A percentile compares a stretch with the other conserved stretches of the same genome.
Evolutionary conservation across 2,797 vertebrate species (phyloP).

Genomic region (Onychomys torridus): DNA sequence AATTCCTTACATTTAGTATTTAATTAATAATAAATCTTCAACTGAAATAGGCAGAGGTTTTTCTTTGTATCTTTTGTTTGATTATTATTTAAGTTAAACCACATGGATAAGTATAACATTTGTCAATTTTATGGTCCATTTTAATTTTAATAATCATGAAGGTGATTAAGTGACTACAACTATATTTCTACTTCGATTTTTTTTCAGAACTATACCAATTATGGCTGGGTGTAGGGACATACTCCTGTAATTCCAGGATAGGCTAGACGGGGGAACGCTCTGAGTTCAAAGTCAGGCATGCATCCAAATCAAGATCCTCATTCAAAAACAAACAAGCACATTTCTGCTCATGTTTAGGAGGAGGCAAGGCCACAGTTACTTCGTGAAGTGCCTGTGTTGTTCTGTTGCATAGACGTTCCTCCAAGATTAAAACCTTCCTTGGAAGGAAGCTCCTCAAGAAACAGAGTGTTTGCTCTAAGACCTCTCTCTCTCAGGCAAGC

Average conservation of each 20-base stretch:
- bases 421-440: neutral
- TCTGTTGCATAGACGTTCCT: neutral
- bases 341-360: slow-evolving; percentile 51
- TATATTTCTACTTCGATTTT: slow-evolving; percentile 42
- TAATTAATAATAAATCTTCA: slow-evolving; percentile 27
- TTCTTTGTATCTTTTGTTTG: slow-evolving; percentile 42
- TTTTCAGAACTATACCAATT: neutral
- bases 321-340: neutral
- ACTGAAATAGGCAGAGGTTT: neutral
- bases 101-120: neutral
- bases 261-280: neutral
- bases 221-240: neutral
- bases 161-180: neutral
- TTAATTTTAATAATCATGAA: neutral
- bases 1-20: neutral
- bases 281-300: neutral
- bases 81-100: slow-evolving; percentile 32
- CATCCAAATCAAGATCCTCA: neutral
- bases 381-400: neutral
- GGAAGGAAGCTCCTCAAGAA: neutral
- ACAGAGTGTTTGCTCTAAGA: neutral
- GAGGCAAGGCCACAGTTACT: neutral
- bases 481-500: neutral
- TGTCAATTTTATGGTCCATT: neutral
- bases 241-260: neutral